These are phyloP conservation scores for Serinus canaria DNA, from an alignment of 2,113 vertebrate species.

Conservation along the genomic window DNA sequence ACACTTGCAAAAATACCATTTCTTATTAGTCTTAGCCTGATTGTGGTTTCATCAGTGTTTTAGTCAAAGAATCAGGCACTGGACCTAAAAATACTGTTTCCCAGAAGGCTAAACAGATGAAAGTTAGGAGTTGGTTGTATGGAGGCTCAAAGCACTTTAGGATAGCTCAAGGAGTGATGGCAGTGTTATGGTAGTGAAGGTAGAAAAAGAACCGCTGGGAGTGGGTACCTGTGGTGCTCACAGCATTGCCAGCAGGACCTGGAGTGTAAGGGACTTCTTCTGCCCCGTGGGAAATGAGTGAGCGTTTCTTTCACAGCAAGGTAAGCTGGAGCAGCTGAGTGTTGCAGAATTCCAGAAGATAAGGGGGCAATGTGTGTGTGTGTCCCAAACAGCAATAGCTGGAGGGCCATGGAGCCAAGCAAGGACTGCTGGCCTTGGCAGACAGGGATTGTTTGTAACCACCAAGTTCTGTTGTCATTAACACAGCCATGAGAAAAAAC, in stretches of 20 bases:
- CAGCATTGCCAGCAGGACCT: not conserved
- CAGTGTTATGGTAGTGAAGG: fast-evolving
- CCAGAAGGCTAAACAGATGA: fast-evolving
- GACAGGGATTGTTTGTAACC: not conserved
- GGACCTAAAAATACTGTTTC: not conserved
- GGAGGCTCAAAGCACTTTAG: not conserved
- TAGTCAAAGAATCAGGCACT: not conserved
- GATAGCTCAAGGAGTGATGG: not conserved
- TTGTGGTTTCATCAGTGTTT: not conserved
- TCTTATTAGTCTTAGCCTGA: not conserved
- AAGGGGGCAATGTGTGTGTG: not conserved
- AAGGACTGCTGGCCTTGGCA: not conserved
- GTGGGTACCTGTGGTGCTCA: not conserved
- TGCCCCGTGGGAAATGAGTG: not conserved
- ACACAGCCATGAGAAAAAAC: not conserved
- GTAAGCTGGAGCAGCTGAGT: not conserved
- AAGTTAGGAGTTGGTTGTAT: not conserved
- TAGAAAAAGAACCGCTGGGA: not conserved
- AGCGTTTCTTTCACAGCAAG: not conserved
- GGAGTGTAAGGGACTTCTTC: not conserved
- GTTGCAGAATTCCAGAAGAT: not conserved
- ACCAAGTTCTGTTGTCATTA: not conserved
- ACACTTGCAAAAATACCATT: not conserved
- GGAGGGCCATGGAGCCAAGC: not conserved
- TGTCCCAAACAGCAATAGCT: not conserved